These are phyloP conservation scores for Campoletis sonorensis DNA, from an alignment of 1,140 invertebrate species.

Conservation along the genomic window DNA sequence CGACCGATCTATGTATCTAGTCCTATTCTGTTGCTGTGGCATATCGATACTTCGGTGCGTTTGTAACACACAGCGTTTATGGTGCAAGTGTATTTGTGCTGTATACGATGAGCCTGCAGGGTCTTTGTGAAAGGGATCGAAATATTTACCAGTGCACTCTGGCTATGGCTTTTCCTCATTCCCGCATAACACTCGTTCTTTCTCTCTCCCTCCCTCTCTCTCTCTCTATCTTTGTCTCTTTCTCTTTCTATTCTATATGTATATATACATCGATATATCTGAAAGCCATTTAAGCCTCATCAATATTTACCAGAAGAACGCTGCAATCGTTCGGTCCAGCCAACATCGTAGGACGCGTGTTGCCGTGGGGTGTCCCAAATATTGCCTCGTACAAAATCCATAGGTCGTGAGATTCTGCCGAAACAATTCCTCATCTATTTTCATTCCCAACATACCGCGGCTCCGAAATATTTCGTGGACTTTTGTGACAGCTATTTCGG, in stretches of 20 bases:
- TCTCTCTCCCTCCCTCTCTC: constrained; percentile 12
- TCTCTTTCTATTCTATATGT: constrained; percentile 4
- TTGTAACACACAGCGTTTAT: constrained; percentile 29
- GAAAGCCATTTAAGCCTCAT: constrained; percentile 48
- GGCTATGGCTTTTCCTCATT: constrained; percentile 23
- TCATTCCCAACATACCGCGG: too few relatives aligned
- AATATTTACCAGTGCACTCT: constrained; percentile 46
- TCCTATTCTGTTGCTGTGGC: background rate
- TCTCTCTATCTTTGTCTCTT: too few relatives aligned
- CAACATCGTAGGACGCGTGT: background rate
- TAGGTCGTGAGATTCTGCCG: too few relatives aligned
- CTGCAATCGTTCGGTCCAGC: background rate
- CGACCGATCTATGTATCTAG: background rate
- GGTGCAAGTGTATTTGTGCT: background rate
- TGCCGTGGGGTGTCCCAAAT: too few relatives aligned
- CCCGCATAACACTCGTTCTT: background rate
- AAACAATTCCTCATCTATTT: too few relatives aligned
- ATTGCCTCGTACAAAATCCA: too few relatives aligned
- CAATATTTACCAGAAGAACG: constrained; percentile 51
- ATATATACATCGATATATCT: background rate
- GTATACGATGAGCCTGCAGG: background rate
- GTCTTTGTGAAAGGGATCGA: constrained; percentile 40
- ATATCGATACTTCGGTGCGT: constrained; percentile 15
- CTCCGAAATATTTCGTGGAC: too few relatives aligned
- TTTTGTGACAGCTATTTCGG: too few relatives aligned